phyloP scores from a whole-genome alignment of 2,113 vertebrate genomes.

The Alaudala cheleensis region DNA sequence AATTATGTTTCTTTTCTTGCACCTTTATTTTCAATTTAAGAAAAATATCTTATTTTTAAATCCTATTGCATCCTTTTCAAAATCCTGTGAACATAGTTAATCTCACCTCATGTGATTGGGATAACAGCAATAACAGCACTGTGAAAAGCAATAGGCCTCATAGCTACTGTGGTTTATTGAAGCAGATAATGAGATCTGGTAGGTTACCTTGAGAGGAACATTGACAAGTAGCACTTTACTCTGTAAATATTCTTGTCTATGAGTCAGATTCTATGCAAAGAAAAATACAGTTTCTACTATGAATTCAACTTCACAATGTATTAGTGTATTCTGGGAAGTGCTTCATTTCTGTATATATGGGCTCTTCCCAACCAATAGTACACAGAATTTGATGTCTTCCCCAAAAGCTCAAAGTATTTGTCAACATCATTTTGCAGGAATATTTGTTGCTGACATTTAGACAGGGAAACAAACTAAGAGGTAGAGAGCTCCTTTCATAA shows the following conservation, averaged over 20 bases:
- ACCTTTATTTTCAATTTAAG: neutral
- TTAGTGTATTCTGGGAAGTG: neutral
- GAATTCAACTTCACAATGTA: neutral
- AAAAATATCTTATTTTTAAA: neutral
- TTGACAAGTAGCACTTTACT: conserved; percentile 9
- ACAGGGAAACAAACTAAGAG: neutral
- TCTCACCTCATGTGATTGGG: neutral
- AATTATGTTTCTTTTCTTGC: neutral
- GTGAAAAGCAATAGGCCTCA: conserved; percentile 4
- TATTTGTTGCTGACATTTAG: neutral
- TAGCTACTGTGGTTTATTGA: conserved; percentile 11
- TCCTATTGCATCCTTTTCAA: conserved; percentile 1
- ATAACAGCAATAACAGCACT: conserved; percentile 1
- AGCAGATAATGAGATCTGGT: conserved; percentile 4
- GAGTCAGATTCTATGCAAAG: neutral
- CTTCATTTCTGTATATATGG: neutral
- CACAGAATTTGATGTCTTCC: neutral
- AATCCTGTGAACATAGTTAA: neutral
- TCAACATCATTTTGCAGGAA: neutral
- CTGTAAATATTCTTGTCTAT: neutral
- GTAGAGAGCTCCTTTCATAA: neutral
- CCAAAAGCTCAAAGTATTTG: neutral
- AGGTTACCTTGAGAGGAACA: conserved; percentile 22
- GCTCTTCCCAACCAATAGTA: neutral
- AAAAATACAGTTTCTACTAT: neutral